A percentile compares a stretch with the other conserved stretches of the same genome.
Conservation (phyloP, 2,113 vertebrate species). For the Oceanodroma tethys region DNA sequence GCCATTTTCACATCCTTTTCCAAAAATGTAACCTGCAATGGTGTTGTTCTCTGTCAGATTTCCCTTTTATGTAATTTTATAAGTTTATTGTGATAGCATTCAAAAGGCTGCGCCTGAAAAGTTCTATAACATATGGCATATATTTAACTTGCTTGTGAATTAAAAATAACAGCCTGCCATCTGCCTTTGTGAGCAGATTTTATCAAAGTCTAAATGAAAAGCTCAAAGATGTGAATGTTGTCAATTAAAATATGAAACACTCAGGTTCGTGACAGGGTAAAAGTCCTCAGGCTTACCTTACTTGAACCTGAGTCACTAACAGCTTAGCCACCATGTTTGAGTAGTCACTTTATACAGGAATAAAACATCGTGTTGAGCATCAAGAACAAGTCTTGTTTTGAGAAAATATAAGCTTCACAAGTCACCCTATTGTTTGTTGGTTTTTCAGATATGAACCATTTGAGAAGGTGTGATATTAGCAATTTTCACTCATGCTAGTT, state of each 20-base stretch:
- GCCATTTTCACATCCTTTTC: conserved; percentile 60
- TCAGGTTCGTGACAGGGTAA: conserved; percentile 70
- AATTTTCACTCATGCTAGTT: neutral
- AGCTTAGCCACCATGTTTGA: neutral
- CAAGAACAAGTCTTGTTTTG: neutral
- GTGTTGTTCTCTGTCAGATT: conserved; percentile 68
- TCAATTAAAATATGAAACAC: conserved; percentile 82
- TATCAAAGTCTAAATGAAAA: conserved; percentile 79
- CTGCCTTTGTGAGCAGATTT: conserved; percentile 81
- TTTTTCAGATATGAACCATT: neutral
- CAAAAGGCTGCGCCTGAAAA: conserved; percentile 79
- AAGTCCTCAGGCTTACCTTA: conserved; percentile 64
- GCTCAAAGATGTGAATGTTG: conserved; percentile 79
- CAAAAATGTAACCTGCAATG: conserved; percentile 59
- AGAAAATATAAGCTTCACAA: conserved; percentile 24
- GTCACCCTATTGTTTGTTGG: neutral
- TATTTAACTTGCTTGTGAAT: conserved; percentile 85
- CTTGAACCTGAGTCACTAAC: conserved; percentile 38
- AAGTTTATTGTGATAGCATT: conserved; percentile 79
- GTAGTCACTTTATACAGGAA: neutral
- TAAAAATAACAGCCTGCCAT: conserved; percentile 85
- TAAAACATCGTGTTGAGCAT: neutral
- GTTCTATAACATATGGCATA: conserved; percentile 83
- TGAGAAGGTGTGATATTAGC: neutral
- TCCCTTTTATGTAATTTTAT: conserved; percentile 76